A percentile compares a stretch with the other conserved stretches of the same genome.
phyloP scores from a whole-genome alignment of 2,797 vertebrate species.

The Natrix natrix region DNA sequence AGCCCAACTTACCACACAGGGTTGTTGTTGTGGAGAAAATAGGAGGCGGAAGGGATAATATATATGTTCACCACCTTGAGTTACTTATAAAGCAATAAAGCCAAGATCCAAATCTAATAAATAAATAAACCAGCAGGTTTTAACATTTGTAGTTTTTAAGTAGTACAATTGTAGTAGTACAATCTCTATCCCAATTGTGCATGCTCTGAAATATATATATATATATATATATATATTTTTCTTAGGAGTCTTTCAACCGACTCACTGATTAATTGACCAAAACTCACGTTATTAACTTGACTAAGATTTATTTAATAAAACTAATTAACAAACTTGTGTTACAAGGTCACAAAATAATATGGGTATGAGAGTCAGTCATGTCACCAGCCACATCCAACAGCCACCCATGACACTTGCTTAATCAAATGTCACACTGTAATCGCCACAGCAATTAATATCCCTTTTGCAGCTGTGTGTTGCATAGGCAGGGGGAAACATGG shows the following conservation, averaged over 20 bases:
- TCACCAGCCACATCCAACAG: not conserved
- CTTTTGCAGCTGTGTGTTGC: not conserved
- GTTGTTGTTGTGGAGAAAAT: not conserved
- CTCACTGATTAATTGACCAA: constrained; percentile 13
- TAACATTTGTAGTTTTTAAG: not conserved
- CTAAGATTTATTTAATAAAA: constrained; percentile 6
- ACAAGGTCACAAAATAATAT: constrained; percentile 9
- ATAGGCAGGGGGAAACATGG: not conserved
- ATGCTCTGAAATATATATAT: not conserved
- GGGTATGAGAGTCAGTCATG: not conserved
- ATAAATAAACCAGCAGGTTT: not conserved
- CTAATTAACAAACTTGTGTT: not conserved
- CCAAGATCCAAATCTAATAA: not conserved
- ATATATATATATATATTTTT: too few relatives aligned
- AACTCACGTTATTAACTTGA: not conserved
- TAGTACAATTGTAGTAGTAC: too few relatives aligned
- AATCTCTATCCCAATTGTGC: not conserved
- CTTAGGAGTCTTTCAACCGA: not conserved
- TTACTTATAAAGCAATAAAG: not conserved
- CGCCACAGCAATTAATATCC: not conserved
- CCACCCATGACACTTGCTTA: not conserved
- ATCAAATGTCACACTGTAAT: not conserved
- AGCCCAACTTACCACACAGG: not conserved
- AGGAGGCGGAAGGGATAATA: not conserved
- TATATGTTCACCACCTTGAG: not conserved